Base-by-base conservation (phyloP, 2,797 vertebrate species). In the Botia kubotai region DNA sequence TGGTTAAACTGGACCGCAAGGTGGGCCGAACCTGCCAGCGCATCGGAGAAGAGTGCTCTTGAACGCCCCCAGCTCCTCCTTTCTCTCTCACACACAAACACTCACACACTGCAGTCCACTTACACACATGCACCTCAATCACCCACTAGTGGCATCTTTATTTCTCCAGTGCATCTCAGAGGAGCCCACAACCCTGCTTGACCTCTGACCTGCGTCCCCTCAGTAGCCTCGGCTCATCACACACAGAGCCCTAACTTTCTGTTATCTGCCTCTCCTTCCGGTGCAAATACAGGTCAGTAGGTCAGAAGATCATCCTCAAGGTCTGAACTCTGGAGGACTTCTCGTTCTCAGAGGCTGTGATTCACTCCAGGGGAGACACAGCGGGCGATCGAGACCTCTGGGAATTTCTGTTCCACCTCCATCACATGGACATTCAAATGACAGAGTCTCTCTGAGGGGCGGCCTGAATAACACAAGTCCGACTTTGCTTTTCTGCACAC, bases 1-100 rank as follows among this genome's bases (percentile, higher is more conserved):
- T 96, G 95, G 95, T 96, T 92, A 96, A 96, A 91, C 93, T 96
- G 93, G 95, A 96, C 94, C 95, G 95, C 86, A 96, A 96, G 94
- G 95, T 96, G 92, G 95, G 95, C 90, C 92, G 95, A 90, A 96
- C 95, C 84, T 96, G 95, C 95, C 95, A 96, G 88, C 95, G 95
- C 91, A 96, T 96, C 7, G 96, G 95, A 83, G 95, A 95, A 92
- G 94, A 96, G 89, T 96, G 95, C 85, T 96, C 94, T 92, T 95
- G 94, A 96, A 93, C 91, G 83, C 75, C 21, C 76, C 70, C 81
- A 77, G 29, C n/a, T n/a, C 39, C 53, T 1, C 11, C 79, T 62
- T 55, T 19, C 52, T 17, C 17, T 46, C 43, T 46, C 43, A 1
- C 43, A 11, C 43, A 46, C 43, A 46, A 46, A 46, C 33, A 60